Percentiles rank a stretch among this genome's conserved stretches.
Conservation (phyloP, 2,797 vertebrate species). For the Kryptolebias ocellatus region DNA sequence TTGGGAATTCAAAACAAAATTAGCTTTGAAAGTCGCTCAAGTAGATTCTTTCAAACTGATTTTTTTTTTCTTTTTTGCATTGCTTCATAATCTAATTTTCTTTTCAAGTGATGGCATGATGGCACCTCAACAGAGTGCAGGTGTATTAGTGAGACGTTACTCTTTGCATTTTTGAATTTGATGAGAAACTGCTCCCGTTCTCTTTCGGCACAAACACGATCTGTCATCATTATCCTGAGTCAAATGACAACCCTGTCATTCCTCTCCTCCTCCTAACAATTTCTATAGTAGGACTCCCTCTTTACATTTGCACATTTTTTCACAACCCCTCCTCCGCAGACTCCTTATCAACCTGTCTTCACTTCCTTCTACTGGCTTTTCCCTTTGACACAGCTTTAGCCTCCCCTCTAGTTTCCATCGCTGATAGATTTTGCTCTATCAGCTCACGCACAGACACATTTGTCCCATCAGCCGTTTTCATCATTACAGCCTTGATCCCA, state of each 20-base stretch:
- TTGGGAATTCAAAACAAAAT: no score
- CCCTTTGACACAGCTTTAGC: slow-evolving; percentile 31
- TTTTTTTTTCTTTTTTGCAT: slow-evolving; percentile 10
- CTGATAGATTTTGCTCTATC: slow-evolving; percentile 30
- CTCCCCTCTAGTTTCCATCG: slow-evolving; percentile 24
- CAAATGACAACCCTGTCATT: slow-evolving; percentile 13
- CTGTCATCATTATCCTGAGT: slow-evolving; percentile 45
- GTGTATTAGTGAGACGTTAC: slow-evolving; percentile 36
- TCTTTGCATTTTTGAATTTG: slow-evolving; percentile 46
- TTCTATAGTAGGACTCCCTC: slow-evolving; percentile 15
- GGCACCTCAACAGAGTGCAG: slow-evolving; percentile 22
- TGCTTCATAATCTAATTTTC: slow-evolving; percentile 40
- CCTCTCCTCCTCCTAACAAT: slow-evolving; percentile 8
- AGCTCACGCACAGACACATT: slow-evolving; percentile 33
- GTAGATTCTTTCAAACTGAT: background rate
- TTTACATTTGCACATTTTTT: slow-evolving; percentile 30
- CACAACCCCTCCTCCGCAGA: slow-evolving; percentile 18
- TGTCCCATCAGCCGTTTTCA: slow-evolving; percentile 57
- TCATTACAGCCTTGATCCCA: slow-evolving; percentile 44
- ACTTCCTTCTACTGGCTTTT: slow-evolving; percentile 33
- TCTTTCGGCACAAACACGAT: slow-evolving; percentile 26
- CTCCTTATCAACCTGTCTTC: slow-evolving; percentile 42
- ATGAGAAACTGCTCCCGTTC: slow-evolving; percentile 30
- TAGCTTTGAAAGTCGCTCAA: background rate
- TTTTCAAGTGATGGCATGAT: slow-evolving; percentile 33